Evolutionary conservation across 2,797 vertebrate species (phyloP).

Genomic region (Tympanoctomys barrerae): DNA sequence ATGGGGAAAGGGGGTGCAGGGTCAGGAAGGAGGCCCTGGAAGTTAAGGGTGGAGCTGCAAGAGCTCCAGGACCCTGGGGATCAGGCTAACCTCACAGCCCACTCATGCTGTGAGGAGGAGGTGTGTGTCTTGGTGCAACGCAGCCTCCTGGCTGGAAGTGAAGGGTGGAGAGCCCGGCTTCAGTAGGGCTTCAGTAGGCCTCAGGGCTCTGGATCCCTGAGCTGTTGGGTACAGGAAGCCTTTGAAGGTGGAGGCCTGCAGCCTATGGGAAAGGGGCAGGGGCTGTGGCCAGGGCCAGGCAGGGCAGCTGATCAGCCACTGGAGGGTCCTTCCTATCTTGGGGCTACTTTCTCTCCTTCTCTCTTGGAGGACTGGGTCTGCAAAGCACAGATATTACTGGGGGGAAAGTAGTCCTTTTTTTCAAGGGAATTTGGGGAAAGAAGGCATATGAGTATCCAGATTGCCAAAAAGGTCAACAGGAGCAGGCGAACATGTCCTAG

Average conservation of each 20-base stretch:
- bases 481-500: accelerated
- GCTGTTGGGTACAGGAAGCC: background rate
- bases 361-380: background rate
- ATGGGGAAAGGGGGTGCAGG: too few species aligned
- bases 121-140: too few species aligned
- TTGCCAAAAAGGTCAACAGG: background rate
- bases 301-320: background rate
- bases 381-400: background rate
- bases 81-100: background rate
- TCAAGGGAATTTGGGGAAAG: background rate
- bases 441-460: background rate
- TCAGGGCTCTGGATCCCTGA: background rate
- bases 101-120: background rate
- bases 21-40: background rate
- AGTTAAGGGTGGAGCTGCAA: background rate
- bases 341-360: background rate
- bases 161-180: background rate
- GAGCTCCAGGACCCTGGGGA: background rate
- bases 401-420: background rate
- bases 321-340: background rate
- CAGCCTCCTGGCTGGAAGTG: background rate
- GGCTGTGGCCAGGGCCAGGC: background rate
- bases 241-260: background rate
- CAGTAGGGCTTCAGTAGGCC: background rate
- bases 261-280: background rate